Evolutionary conservation across 2,797 vertebrate species (phyloP), one percentile per base, ranked within the genome.

Genomic region (Rousettus madagascariensis): DNA sequence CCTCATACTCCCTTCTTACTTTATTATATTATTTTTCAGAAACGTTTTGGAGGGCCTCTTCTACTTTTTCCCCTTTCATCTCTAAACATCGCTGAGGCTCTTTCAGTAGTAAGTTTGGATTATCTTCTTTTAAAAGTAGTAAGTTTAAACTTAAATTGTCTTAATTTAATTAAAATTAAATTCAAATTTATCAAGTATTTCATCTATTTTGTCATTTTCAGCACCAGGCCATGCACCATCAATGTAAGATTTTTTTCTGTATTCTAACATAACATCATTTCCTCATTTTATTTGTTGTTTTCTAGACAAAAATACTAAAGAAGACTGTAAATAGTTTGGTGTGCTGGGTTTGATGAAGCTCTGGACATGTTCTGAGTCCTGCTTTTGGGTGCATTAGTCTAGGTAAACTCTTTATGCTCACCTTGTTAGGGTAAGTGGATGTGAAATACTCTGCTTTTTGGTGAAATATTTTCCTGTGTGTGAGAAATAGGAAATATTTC

Each of bases 191-290:
- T 57, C 15, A 92, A 36, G 53, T 66, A 91, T 86, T 88, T 91
- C 9, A 68, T 49, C 75, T 86, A 93, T 85, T 80, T 71, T 55
- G 88, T 30, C 16, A 46, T 69, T 93, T 93, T 92, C 16, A 65
- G 22, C 12, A 57, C 10, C 16, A 80, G n/a, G 12, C 10, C 9
- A 3, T n/a, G 7, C 8, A 15, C 55, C 59, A 13, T 68, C 43
- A 49, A 16, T 51, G 11, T 11, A 63, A 77, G 10, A 2, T 86
- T 57, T 89, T 53, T 53, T 96, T 59, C 57, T 72, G 1, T 53
- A 12, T 94, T 30, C 85, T 83, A 22, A 33, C 4, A 6, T 69
- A 24, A 38, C 5, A 51, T 41, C 26, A 41, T 79, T 86, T 95
- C 8, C 22, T 24, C 17, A 26, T 49, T 61, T 75, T 88, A 20